Conservation (phyloP, 1,140 invertebrate genomes). For the Aleiodes sp. region DNA sequence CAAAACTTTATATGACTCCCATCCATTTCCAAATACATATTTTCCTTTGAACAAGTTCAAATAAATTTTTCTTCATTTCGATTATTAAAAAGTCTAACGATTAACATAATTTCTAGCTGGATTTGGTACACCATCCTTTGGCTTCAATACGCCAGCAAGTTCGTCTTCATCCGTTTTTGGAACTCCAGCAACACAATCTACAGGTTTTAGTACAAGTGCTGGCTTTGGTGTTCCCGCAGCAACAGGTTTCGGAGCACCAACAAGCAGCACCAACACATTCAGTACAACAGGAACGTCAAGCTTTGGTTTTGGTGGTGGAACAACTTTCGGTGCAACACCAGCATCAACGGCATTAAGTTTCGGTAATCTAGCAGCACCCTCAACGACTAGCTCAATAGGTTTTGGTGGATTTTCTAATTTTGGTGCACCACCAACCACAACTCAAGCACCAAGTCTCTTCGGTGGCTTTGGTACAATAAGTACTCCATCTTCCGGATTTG, state of each 20-base stretch:
- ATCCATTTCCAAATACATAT: too few relatives aligned
- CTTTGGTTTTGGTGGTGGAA: conserved; percentile 55
- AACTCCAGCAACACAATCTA: conserved; percentile 46
- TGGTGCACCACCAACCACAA: conserved; percentile 54
- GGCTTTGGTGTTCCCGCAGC: conserved; percentile 62
- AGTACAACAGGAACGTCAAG: conserved; percentile 46
- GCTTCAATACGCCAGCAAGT: conserved; percentile 53
- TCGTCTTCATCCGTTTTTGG: conserved; percentile 57
- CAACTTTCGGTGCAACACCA: conserved; percentile 28
- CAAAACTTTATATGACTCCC: too few relatives aligned
- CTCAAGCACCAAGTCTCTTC: conserved; percentile 58
- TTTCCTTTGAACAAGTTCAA: background rate
- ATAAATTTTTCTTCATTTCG: background rate
- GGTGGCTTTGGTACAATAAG: conserved; percentile 54
- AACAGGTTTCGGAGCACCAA: conserved; percentile 55
- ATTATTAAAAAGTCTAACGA: background rate
- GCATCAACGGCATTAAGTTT: conserved; percentile 57
- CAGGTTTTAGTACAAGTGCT: conserved; percentile 63
- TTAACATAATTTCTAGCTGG: conserved; percentile 34
- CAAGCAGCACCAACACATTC: conserved; percentile 45
- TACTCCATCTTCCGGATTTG: conserved; percentile 64
- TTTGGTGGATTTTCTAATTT: conserved; percentile 57
- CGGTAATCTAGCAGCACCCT: conserved; percentile 57
- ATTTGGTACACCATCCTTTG: conserved; percentile 55
- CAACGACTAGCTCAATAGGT: conserved; percentile 50